phyloP scores from a whole-genome alignment of 2,888 invertebrate genomes.

The Ethmia dodecea region DNA sequence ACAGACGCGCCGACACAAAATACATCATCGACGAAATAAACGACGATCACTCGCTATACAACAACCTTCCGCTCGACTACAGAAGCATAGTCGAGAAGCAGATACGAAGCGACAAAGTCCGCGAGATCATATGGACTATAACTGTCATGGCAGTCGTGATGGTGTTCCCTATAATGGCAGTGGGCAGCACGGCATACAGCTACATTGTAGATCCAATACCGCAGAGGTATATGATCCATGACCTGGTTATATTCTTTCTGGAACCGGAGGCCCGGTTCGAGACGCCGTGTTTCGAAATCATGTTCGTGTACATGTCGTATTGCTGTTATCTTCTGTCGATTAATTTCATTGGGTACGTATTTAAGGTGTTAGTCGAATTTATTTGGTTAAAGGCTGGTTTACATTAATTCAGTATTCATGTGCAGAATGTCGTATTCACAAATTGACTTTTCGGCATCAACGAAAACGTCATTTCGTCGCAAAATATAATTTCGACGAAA shows the following conservation, averaged over 20 bases:
- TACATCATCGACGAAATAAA: constrained; percentile 41
- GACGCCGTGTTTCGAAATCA: constrained; percentile 41
- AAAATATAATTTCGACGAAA: too few relatives aligned
- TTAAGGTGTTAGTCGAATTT: too few relatives aligned
- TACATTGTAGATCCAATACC: constrained; percentile 26
- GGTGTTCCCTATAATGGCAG: constrained; percentile 37
- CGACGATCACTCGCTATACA: constrained; percentile 30
- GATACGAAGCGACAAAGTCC: constrained; percentile 24
- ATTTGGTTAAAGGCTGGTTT: too few relatives aligned
- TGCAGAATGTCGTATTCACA: too few relatives aligned
- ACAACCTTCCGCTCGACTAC: constrained; percentile 23
- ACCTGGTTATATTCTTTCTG: constrained; percentile 32
- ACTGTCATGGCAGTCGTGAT: constrained; percentile 25
- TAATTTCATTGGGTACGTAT: constrained; percentile 41
- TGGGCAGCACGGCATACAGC: constrained; percentile 28
- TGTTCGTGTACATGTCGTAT: constrained; percentile 35
- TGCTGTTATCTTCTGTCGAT: constrained; percentile 27
- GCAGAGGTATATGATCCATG: constrained; percentile 39
- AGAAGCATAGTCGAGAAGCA: constrained; percentile 18
- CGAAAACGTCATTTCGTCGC: too few relatives aligned
- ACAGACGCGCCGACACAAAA: constrained; percentile 28
- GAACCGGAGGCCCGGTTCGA: constrained; percentile 30
- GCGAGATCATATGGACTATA: constrained; percentile 35
- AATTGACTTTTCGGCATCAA: too few relatives aligned
- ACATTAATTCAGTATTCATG: too few relatives aligned